These are phyloP conservation scores for Temnothorax rugatulus DNA, from an alignment of 2,888 invertebrate genomes.

Conservation along the genomic window DNA sequence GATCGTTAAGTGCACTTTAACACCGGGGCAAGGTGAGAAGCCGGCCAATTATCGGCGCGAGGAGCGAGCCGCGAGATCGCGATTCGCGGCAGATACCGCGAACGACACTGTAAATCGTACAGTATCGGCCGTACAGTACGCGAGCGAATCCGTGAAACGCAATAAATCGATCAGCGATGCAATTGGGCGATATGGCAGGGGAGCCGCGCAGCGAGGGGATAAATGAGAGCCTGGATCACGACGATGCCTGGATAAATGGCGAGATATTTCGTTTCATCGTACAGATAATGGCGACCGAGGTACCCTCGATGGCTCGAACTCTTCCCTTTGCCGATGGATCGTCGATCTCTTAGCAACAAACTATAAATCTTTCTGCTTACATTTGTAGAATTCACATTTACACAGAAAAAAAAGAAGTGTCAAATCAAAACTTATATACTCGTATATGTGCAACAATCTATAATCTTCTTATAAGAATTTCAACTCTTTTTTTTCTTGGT, in stretches of 20 bases:
- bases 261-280: slow-evolving; percentile 67
- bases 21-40: slow-evolving; percentile 38
- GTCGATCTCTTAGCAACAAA: slow-evolving; percentile 59
- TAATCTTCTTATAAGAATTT: too few relatives aligned
- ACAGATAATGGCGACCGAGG: slow-evolving; percentile 68
- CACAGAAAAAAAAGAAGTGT: too few relatives aligned
- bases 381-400: neutral
- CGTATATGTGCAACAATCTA: too few relatives aligned
- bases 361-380: slow-evolving; percentile 50
- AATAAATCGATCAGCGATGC: slow-evolving; percentile 53
- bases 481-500: too few relatives aligned
- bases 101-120: slow-evolving; percentile 43
- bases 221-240: slow-evolving; percentile 43
- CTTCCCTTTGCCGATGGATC: slow-evolving; percentile 45
- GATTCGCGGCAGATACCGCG: slow-evolving; percentile 36
- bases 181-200: slow-evolving; percentile 18
- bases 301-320: slow-evolving; percentile 63
- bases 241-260: slow-evolving; percentile 67
- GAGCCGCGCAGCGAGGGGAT: neutral
- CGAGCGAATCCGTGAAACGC: slow-evolving; percentile 37
- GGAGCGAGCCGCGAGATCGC: slow-evolving; percentile 13
- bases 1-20: slow-evolving; percentile 27
- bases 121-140: neutral
- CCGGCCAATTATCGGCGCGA: slow-evolving; percentile 41
- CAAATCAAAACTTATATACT: too few relatives aligned